Conservation (phyloP, 2,797 vertebrate genomes). For the Nannoperca obscura region DNA sequence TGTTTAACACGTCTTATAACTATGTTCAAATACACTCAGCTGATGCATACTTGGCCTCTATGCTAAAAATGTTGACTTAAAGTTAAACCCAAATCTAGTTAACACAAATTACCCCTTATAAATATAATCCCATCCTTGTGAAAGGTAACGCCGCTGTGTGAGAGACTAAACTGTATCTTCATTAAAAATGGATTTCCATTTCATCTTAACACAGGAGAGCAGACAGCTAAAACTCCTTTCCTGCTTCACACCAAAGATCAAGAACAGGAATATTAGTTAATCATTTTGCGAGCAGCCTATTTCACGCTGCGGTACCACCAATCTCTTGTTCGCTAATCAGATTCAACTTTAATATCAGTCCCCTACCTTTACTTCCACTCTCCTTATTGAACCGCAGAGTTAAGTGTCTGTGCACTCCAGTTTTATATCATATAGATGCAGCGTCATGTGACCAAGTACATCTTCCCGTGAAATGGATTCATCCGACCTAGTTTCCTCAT, state of each 20-base stretch:
- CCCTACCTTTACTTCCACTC: slow-evolving; percentile 34
- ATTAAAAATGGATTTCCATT: slow-evolving; percentile 70
- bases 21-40: not conserved
- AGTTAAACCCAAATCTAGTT: slow-evolving; percentile 34
- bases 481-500: not conserved
- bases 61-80: slow-evolving; percentile 6
- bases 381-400: slow-evolving; percentile 38
- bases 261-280: slow-evolving; percentile 64
- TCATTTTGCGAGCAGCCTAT: slow-evolving; percentile 62
- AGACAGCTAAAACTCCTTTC: slow-evolving; percentile 32
- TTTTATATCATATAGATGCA: slow-evolving; percentile 44
- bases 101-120: slow-evolving; percentile 11
- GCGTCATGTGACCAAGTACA: not conserved
- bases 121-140: slow-evolving; percentile 13
- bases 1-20: slow-evolving; percentile 12
- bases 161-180: slow-evolving; percentile 44
- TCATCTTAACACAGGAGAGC: slow-evolving; percentile 36
- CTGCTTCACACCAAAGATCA: slow-evolving; percentile 42
- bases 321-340: slow-evolving; percentile 55
- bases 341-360: slow-evolving; percentile 42
- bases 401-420: slow-evolving; percentile 12
- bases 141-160: not conserved
- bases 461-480: slow-evolving; percentile 8
- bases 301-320: slow-evolving; percentile 46
- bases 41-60: not conserved